Base-by-base conservation (phyloP, 2,888 invertebrate species). In the Clusia tigrina region DNA sequence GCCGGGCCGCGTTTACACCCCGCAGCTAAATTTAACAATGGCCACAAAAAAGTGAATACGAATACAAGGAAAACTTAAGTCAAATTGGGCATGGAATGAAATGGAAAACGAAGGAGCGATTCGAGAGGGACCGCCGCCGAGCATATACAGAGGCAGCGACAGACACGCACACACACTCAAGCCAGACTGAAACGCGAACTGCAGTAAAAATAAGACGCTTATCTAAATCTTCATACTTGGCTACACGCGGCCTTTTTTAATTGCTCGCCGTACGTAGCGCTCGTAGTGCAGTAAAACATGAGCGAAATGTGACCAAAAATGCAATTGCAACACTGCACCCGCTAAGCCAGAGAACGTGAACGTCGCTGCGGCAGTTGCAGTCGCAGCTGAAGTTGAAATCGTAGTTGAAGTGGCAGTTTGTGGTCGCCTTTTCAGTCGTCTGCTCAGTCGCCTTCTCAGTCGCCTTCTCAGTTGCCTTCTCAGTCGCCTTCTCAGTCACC, bases 211-310 rank as follows among this genome's bases (percentile, higher is more conserved):
- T 76, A 76, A 77, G 74, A 67, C 71, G 78, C 79, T 83, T 83
- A 83, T 83, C 82, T 81, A 76, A 75, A 83, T 83, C 83, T 83
- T 83, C 77, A 80, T 81, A 83, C 81, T 81, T 83, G 81, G 82
- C 78, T 83, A 82, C 78, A 72, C 80, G 77, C 82, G 79, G 81
- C 76, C 79, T 79, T 78, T 81, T 79, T 67, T 73, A 67, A 68
- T 65, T 61, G 63, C 68, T 72, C 71, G 52, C 23, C 20, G 25
- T 26, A 22, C 75, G 78, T 80, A 80, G 78, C 80, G 80, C 79
- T 77, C 65, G 64, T 63, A 77, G 70, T 52, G 61, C 56, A 57
- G 71, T 70, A 66, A 77, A 77, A 75, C 77, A 77, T 78, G 74
- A 77, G 77, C 73, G 69, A 77, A 77, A 73, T 73, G 77, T 70